Base-by-base conservation (phyloP, 2,113 vertebrate genomes). In the Corythaixoides concolor region DNA sequence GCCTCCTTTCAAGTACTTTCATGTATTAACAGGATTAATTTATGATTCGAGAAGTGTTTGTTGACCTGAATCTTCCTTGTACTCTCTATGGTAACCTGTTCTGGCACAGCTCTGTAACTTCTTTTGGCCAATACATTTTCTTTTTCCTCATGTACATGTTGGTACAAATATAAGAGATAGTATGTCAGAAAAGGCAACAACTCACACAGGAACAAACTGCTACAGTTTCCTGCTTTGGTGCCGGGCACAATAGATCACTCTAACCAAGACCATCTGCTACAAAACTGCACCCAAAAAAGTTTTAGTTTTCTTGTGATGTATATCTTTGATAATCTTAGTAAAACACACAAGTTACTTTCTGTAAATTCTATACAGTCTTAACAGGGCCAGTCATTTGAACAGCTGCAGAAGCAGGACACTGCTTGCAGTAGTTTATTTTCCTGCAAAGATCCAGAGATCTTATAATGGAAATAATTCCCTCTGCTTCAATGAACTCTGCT, bases 31-130 rank as follows among this genome's bases (percentile, higher is more conserved):
- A 83, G 43, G 80, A 89, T 22, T 84, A 83, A 81, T 75, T 66
- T 81, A 76, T 83, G 30, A 88, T 82, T 89, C 91, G 43, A 74
- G 66, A 88, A 69, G 33, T 63, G 26, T 92, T 95, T 95, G 88
- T 88, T 96, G 85, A 81, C 58, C 81, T 68, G 52, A 93, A 81
- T 59, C 37, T 95, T 97, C 82, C 66, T 90, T 74, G 33, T 63
- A 63, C 22, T 95, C 83, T 85, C 89, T 90, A 32, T 60, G 69
- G 87, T 52, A 96, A 96, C 90, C 69, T 91, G 77, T 49, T 67
- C 59, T 95, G 95, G 89, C 93, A 93, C 58, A 86, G 33, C 74
- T 47, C 66, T 64, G 69, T 39, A 19, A 45, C 64, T 68, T 83
- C 27, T 72, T 72, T 70, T 81, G 68, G 43, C 56, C 72, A 93